phyloP scores from a whole-genome alignment of 2,797 vertebrate genomes.

The Sebastes melanostomus region DNA sequence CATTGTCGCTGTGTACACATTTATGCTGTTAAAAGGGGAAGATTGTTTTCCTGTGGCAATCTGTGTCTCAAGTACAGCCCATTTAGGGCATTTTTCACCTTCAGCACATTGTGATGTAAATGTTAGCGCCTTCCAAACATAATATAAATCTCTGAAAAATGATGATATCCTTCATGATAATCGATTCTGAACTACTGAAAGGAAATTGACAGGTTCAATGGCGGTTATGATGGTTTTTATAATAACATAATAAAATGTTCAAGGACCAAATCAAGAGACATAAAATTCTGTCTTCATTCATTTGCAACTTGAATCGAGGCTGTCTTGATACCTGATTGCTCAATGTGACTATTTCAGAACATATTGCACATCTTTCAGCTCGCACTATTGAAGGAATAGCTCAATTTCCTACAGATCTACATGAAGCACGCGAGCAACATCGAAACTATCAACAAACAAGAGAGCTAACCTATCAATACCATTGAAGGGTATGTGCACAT shows the following conservation, averaged over 20 bases:
- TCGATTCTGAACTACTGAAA: slow-evolving; percentile 36
- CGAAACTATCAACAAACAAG: slow-evolving; percentile 55
- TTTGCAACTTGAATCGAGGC: slow-evolving; percentile 22
- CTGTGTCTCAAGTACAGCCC: slow-evolving; percentile 43
- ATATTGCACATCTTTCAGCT: slow-evolving; percentile 14
- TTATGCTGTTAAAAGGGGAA: slow-evolving; percentile 44
- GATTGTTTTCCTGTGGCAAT: slow-evolving; percentile 54
- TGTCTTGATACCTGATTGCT: slow-evolving; percentile 29
- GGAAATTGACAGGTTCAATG: slow-evolving; percentile 33
- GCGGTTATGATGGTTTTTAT: slow-evolving; percentile 30
- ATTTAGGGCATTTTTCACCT: slow-evolving; percentile 54
- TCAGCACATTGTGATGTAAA: slow-evolving; percentile 50
- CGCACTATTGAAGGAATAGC: slow-evolving; percentile 31
- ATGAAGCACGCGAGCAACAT: slow-evolving; percentile 47
- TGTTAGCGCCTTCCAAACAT: slow-evolving; percentile 36
- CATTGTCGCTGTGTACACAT: slow-evolving; percentile 49
- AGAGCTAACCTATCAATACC: slow-evolving; percentile 64
- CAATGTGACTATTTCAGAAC: slow-evolving; percentile 35
- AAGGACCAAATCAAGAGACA: slow-evolving; percentile 40
- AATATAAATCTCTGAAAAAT: slow-evolving; percentile 37
- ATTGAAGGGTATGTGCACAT: slow-evolving; percentile 47
- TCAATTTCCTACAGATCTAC: slow-evolving; percentile 44
- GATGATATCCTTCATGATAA: slow-evolving; percentile 24
- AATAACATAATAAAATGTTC: slow-evolving; percentile 33
- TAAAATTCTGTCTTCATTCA: slow-evolving; percentile 29